Evolutionary conservation across 2,113 vertebrate species (phyloP), one percentile per base, ranked within the genome.

Genomic region (Lontra canadensis): DNA sequence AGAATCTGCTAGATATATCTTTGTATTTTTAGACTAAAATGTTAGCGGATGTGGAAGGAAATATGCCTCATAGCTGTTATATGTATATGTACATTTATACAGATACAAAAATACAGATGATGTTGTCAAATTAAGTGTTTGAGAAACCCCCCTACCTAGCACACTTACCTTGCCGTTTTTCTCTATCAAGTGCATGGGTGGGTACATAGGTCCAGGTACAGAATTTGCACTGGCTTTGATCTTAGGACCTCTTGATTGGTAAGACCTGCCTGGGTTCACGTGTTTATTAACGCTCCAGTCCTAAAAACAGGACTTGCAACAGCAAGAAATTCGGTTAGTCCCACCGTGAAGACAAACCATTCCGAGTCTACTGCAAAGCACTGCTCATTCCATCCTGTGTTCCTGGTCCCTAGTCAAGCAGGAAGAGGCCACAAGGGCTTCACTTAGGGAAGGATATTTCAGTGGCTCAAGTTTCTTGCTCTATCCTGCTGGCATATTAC

Each of bases 21-120:
- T 26, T 95, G 4, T n/a, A 10, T 78, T 92, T 92, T 91, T 36
- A 25, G 10, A 26, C 26, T 90, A 88, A 71, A 44, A 65, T 84
- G 29, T 79, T 67, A 84, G 23, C 79, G 34, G n/a, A 17, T 65
- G 12, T 5, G 6, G 3, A 89, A 96, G 18, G 6, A 79, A 90
- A 76, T 79, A 31, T 23, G 2, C 25, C 36, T 34, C 21, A 36
- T 36, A 42, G 15, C 7, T 82, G 1, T 44, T 21, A 47, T 23
- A 31, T 6, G 49, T 8, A 1, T 25, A 29, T 11, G 85, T 34
- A 7, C 7, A 44, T 3, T 34, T 39, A 61, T 10, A 65, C 1
- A 69, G 14, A 65, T 7, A 59, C 20, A 74, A 79, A 47, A 29
- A 63, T 6, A 20, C 12, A 82, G 29, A 42, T 7, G 44, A 8